Conservation (phyloP, 2,888 invertebrate genomes). For the Beris morrisii region DNA sequence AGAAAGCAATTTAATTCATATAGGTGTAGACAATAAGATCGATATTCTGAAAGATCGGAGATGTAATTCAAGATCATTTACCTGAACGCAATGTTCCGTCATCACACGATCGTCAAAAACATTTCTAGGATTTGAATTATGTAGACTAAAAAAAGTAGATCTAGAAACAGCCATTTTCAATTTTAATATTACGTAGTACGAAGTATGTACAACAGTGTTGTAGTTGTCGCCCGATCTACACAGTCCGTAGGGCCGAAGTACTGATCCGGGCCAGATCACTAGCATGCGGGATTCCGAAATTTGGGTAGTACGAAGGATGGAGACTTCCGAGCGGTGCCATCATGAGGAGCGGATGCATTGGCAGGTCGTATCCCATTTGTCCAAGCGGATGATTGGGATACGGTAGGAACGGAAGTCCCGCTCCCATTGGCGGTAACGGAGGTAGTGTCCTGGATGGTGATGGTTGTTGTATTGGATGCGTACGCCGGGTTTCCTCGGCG, state of each 20-base stretch:
- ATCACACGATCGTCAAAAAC: no score
- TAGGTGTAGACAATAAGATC: constrained; percentile 2
- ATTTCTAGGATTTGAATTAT: no score
- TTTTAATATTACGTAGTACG: constrained; percentile 30
- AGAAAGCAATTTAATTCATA: constrained; percentile 10
- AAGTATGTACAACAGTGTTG: constrained; percentile 1
- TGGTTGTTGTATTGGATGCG: constrained; percentile 38
- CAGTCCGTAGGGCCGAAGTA: constrained; percentile 47
- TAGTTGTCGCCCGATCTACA: constrained; percentile 41
- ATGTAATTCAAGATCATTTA: neutral
- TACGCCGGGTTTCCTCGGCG: constrained; percentile 40
- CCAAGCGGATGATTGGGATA: constrained; percentile 44
- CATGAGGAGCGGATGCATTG: constrained; percentile 54
- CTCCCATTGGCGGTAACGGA: constrained; percentile 39
- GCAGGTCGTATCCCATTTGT: constrained; percentile 48
- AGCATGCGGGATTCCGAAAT: constrained; percentile 44
- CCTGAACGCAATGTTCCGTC: constrained; percentile 1
- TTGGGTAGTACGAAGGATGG: constrained; percentile 49
- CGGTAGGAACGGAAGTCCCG: constrained; percentile 52
- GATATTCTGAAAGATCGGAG: no score
- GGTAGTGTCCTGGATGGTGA: constrained; percentile 45
- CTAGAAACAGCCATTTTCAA: constrained; percentile 35
- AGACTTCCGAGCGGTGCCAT: constrained; percentile 49
- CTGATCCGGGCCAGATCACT: constrained; percentile 49
- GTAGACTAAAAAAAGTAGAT: neutral